Conservation (phyloP, 2,113 vertebrate species). For the Ciconia maguari region DNA sequence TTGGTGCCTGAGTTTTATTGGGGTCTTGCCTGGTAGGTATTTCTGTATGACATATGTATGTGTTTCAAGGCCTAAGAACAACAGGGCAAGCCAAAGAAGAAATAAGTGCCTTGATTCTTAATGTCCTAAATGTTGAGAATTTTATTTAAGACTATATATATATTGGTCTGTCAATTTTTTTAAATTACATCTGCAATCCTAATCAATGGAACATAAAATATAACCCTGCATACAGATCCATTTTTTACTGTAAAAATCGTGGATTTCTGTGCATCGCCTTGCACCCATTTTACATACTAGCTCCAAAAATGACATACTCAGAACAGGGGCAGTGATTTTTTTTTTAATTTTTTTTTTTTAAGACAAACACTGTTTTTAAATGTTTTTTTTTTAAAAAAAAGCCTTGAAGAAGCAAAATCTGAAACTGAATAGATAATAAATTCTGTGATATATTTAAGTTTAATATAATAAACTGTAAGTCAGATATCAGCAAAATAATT, state of each 20-base stretch:
- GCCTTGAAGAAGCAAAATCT: not conserved
- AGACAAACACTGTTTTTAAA: not conserved
- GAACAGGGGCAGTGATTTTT: not conserved
- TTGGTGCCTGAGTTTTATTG: not conserved
- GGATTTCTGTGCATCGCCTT: not conserved
- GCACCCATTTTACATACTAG: not conserved
- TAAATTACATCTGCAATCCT: not conserved
- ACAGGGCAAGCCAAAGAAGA: not conserved
- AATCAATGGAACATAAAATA: not conserved
- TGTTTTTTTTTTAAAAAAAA: not conserved
- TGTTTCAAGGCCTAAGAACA: not conserved
- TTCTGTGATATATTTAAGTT: not conserved
- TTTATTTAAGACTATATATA: not conserved
- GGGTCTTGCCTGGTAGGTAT: not conserved
- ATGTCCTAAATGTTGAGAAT: not conserved
- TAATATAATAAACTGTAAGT: not conserved
- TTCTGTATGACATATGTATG: not conserved
- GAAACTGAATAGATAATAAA: not conserved
- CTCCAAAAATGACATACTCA: not conserved
- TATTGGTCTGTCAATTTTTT: not conserved
- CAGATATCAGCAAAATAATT: not conserved
- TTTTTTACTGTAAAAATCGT: not conserved
- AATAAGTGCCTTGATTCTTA: not conserved
- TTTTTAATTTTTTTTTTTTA: not conserved
- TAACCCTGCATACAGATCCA: not conserved